phyloP scores from a whole-genome alignment of 2,888 invertebrate species.

The Myopa testacea region DNA sequence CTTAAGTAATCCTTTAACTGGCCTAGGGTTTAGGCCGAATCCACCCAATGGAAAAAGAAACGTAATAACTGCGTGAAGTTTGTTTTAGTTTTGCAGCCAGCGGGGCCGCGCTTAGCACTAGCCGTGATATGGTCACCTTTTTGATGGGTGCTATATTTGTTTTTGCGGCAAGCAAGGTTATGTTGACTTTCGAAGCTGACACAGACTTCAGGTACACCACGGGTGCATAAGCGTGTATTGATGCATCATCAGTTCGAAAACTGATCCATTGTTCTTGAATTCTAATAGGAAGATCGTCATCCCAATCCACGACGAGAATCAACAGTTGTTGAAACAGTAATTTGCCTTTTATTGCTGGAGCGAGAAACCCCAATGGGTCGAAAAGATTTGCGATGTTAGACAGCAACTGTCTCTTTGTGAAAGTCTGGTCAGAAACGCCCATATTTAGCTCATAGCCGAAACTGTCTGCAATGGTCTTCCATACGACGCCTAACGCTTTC shows the following conservation, averaged over 20 bases:
- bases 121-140: conserved; percentile 21
- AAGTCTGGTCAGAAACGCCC: neutral
- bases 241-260: conserved; percentile 11
- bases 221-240: conserved; percentile 18
- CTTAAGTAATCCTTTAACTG: no score
- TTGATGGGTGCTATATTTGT: conserved; percentile 20
- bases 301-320: neutral
- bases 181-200: neutral
- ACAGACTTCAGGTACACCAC: conserved; percentile 22
- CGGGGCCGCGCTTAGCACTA: conserved; percentile 13
- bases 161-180: conserved; percentile 11
- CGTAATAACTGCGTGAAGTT: neutral
- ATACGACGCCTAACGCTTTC: neutral
- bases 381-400: conserved; percentile 8
- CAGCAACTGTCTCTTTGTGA: conserved; percentile 11
- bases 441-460: conserved; percentile 2
- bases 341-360: no score
- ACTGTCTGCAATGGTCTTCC: neutral
- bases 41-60: conserved; percentile 7
- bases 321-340: no score
- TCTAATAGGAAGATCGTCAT: neutral
- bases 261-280: neutral
- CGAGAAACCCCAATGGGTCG: conserved; percentile 17
- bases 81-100: conserved; percentile 4
- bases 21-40: conserved; percentile 16